Base-by-base conservation (phyloP, 2,888 invertebrate species). In the Apocheima hispidaria region DNA sequence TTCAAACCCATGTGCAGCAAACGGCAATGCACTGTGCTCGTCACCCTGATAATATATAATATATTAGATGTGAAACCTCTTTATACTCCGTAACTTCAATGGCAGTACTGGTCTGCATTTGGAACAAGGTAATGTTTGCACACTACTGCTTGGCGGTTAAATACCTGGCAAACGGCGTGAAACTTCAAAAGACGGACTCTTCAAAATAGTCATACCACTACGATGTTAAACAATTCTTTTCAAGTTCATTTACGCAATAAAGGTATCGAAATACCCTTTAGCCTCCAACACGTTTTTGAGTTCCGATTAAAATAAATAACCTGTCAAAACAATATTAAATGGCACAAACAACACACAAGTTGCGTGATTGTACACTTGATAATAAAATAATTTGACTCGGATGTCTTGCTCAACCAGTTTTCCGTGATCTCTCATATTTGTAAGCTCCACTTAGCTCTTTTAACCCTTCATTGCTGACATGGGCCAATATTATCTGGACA, bases 281-380 rank as follows among this genome's bases (percentile, higher is more conserved):
- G 59, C 35, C 38, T 40, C 50, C 51, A 59, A 63, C 71, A 60
- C 53, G 60, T 70, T 73, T 59, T 51, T 73, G 72, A 71, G 70
- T 77, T 75, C 67, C 71, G 65, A 78, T 77, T 80, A 84, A 82
- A 86, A 87, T 85, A 86, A 87, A 88, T 87, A 83, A 80, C 82
- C 82, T 83, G 82, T 83, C 86, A 84, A 71, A 77, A 67, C 73
- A 77, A 83, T 84, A 83, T 76, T 78, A 83, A 85, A 84, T 78
- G 70, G 75, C 79, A 72, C 69, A 64, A 69, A 75, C 72, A 70
- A 75, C 66, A 68, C 72, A 71, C 68, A 68, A 73, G 43, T 50
- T 73, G 68, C 73, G 73, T 75, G 87, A 86, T 84, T 81, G 80
- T 83, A 81, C 69, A 77, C 77, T 73, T 73, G 83, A 88, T 86